Conservation (phyloP, 2,113 vertebrate genomes). For the Atrichornis clamosus region DNA sequence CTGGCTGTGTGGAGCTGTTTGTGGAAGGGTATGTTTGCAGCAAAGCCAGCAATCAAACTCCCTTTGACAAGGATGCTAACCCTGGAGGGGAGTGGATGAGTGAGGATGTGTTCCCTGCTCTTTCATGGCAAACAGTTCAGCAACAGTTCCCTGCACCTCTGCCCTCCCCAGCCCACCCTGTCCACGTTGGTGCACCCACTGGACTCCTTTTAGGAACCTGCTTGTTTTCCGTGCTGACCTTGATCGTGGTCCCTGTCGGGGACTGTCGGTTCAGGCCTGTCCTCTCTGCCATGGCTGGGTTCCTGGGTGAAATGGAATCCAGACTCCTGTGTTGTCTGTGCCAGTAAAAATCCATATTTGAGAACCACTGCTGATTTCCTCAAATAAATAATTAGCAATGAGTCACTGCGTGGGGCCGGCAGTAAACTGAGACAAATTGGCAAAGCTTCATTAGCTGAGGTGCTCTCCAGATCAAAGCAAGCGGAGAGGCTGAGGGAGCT, state of each 20-base stretch:
- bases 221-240: neutral
- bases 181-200: fast-evolving
- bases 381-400: neutral
- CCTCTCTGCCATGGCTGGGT: neutral
- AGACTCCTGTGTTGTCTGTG: neutral
- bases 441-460: neutral
- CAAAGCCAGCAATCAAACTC: neutral
- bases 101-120: neutral
- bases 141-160: neutral
- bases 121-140: neutral
- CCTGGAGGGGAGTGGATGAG: neutral
- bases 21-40: neutral
- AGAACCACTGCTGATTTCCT: neutral
- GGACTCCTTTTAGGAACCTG: neutral
- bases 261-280: neutral
- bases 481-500: neutral
- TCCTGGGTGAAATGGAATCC: neutral
- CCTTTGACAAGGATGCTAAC: too few relatives aligned
- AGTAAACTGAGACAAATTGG: neutral
- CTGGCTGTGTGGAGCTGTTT: neutral
- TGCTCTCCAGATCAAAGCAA: neutral
- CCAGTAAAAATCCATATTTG: neutral
- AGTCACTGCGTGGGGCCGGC: neutral
- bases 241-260: fast-evolving
- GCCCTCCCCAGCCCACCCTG: fast-evolving